Percentiles rank a stretch among this genome's conserved stretches.
Conservation (phyloP, 1,140 invertebrate genomes). For the Teleogryllus occipitalis region DNA sequence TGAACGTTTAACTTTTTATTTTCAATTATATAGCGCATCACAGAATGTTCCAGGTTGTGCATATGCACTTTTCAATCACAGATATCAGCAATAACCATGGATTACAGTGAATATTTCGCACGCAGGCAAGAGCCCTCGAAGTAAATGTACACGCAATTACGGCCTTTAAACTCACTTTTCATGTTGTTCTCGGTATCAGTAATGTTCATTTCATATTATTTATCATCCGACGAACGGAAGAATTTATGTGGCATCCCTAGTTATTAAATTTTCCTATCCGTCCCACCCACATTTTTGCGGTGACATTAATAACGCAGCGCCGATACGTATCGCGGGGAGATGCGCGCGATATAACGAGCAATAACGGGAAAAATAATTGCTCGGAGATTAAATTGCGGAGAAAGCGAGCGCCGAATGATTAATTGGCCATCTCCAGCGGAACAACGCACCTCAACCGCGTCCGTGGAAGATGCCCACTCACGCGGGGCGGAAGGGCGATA, state of each 20-base stretch:
- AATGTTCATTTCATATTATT: not conserved
- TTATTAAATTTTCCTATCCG: not conserved
- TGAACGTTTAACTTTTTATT: too few species aligned
- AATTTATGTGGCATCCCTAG: not conserved
- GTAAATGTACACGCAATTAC: too few species aligned
- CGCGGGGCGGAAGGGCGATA: too few species aligned
- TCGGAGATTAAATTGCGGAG: not conserved
- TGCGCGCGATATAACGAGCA: not conserved
- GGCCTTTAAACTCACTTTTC: too few species aligned
- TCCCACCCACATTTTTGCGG: not conserved
- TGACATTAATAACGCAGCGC: not conserved
- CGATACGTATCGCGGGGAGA: not conserved
- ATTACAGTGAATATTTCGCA: too few species aligned
- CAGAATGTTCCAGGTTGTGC: too few species aligned
- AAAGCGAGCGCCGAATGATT: not conserved
- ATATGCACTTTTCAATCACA: too few species aligned
- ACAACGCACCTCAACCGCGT: not conserved
- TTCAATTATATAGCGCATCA: too few species aligned
- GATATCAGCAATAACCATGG: too few species aligned
- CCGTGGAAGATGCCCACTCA: too few species aligned
- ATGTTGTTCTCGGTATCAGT: too few species aligned
- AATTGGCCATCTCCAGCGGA: not conserved
- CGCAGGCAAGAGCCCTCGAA: too few species aligned
- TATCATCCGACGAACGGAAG: not conserved
- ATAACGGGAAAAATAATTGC: slow-evolving; percentile 5